phyloP scores from a whole-genome alignment of 2,888 invertebrate genomes.

The Diadromus collaris region DNA sequence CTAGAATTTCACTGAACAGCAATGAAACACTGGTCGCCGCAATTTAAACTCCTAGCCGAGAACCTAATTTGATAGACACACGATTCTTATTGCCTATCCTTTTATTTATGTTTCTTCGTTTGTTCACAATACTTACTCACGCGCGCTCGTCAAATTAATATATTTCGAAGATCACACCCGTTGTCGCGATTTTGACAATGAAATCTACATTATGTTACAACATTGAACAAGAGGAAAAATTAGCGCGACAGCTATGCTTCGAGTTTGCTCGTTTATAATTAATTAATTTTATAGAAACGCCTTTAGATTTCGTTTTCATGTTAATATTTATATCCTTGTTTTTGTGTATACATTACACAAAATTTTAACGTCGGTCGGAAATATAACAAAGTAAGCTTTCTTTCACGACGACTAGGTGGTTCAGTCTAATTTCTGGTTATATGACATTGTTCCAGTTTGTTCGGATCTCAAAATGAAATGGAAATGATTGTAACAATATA shows the following conservation, averaged over 20 bases:
- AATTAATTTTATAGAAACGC: slow-evolving; percentile 6
- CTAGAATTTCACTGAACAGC: neutral
- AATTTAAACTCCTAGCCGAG: slow-evolving; percentile 41
- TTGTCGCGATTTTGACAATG: slow-evolving; percentile 16
- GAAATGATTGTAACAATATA: neutral
- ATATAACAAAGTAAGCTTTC: slow-evolving; percentile 3
- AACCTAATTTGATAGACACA: slow-evolving; percentile 33
- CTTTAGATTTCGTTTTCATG: slow-evolving; percentile 3
- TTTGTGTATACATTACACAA: slow-evolving; percentile 55
- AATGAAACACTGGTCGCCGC: slow-evolving; percentile 21
- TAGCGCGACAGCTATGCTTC: slow-evolving; percentile 17
- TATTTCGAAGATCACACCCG: slow-evolving; percentile 22
- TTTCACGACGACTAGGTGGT: neutral
- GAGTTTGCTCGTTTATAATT: slow-evolving; percentile 23
- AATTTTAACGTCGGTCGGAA: slow-evolving; percentile 57
- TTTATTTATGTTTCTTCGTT: slow-evolving; percentile 61
- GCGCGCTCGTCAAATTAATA: slow-evolving; percentile 23
- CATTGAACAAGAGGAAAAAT: slow-evolving; percentile 26
- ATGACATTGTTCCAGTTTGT: neutral
- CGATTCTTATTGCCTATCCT: slow-evolving; percentile 49
- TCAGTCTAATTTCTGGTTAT: neutral
- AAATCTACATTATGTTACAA: slow-evolving; percentile 5
- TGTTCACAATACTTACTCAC: slow-evolving; percentile 50
- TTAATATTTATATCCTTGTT: slow-evolving; percentile 1
- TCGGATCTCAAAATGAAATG: neutral